Conservation (phyloP, 2,888 invertebrate species). For the Hemaris fuciformis region DNA sequence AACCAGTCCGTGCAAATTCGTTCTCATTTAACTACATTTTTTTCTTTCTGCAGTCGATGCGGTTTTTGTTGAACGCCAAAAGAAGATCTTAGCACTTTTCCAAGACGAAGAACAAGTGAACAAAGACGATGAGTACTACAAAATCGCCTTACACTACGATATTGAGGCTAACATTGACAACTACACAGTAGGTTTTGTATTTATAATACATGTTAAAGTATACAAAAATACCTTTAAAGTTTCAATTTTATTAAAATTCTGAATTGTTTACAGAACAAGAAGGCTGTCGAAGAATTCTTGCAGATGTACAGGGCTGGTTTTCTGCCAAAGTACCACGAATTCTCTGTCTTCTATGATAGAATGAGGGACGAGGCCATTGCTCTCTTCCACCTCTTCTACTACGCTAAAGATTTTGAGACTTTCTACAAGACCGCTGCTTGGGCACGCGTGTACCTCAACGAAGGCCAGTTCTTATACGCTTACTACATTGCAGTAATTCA, state of each 20-base stretch:
- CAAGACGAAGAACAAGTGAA: constrained; percentile 63
- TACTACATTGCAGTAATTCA: constrained; percentile 82
- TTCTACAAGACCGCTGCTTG: constrained; percentile 82
- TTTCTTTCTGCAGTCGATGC: constrained; percentile 37
- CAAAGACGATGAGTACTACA: constrained; percentile 56
- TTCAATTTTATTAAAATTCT: neutral
- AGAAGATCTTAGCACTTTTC: constrained; percentile 68
- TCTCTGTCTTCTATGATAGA: constrained; percentile 73
- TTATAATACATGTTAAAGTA: neutral
- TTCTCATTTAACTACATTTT: no score
- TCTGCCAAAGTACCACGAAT: constrained; percentile 71
- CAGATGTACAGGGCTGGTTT: constrained; percentile 64
- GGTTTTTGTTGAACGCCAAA: constrained; percentile 55
- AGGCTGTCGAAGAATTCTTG: constrained; percentile 69
- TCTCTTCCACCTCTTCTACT: constrained; percentile 81
- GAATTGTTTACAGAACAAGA: constrained; percentile 55
- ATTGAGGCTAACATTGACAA: constrained; percentile 60
- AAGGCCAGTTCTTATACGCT: constrained; percentile 83
- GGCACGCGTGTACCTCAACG: constrained; percentile 82
- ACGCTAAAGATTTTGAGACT: constrained; percentile 82
- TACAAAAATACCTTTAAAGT: neutral
- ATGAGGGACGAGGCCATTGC: constrained; percentile 73
- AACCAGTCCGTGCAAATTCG: no score
- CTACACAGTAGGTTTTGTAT: constrained; percentile 55
- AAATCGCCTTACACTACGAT: constrained; percentile 54